A percentile compares a stretch with the other conserved stretches of the same genome.
phyloP scores from a whole-genome alignment of 2,113 vertebrate genomes.

The Alosa alosa region DNA sequence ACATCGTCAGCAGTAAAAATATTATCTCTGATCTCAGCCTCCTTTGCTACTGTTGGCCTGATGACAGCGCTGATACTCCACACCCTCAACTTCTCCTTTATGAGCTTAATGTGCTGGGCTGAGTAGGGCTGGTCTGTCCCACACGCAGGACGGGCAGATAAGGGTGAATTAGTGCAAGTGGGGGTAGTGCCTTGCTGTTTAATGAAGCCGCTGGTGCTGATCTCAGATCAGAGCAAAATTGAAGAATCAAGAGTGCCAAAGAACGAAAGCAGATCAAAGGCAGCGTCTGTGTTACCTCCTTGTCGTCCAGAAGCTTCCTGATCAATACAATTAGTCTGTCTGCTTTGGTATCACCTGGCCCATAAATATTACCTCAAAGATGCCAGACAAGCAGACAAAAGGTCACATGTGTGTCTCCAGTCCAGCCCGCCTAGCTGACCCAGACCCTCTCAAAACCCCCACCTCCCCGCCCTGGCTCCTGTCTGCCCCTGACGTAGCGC shows the following conservation, averaged over 20 bases:
- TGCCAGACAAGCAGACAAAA: slow-evolving; percentile 58
- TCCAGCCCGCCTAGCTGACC: slow-evolving; percentile 44
- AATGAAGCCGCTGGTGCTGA: background rate
- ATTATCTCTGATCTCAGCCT: slow-evolving; percentile 20
- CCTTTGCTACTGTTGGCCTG: slow-evolving; percentile 22
- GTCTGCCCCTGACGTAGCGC: slow-evolving; percentile 46
- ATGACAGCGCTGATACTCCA: slow-evolving; percentile 22
- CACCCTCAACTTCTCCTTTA: slow-evolving; percentile 4
- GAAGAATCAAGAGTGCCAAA: background rate
- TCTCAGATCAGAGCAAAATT: slow-evolving; percentile 1
- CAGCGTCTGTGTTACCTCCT: slow-evolving; percentile 30
- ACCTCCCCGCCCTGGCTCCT: slow-evolving; percentile 39
- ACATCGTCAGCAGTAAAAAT: slow-evolving; percentile 37
- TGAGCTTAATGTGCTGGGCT: background rate
- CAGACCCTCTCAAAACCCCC: background rate
- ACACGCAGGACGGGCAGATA: background rate
- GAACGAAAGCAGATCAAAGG: slow-evolving; percentile 47
- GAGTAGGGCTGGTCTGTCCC: background rate
- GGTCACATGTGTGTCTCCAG: slow-evolving; percentile 56
- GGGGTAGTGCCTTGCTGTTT: background rate
- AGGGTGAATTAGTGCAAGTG: slow-evolving; percentile 1
- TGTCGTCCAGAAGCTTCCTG: slow-evolving; percentile 35
- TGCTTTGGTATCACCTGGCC: slow-evolving; percentile 43
- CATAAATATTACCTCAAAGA: slow-evolving; percentile 49
- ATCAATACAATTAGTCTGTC: slow-evolving; percentile 48